Evolutionary conservation across 2,888 invertebrate species (phyloP), one percentile per base, ranked within the genome.

Genomic region (Onchidella celtica): DNA sequence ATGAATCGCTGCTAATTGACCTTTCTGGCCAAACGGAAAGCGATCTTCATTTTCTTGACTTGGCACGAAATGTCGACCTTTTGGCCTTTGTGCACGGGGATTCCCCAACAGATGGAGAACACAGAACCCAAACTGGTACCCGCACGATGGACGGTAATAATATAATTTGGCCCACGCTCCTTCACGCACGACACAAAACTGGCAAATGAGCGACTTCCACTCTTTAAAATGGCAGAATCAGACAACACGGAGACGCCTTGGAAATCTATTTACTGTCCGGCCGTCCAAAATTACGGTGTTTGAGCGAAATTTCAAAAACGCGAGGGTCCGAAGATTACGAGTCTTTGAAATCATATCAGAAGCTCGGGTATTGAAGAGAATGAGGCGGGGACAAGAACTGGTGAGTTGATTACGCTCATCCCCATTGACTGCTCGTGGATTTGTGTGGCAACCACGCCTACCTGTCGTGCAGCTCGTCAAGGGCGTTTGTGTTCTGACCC

Each of bases 1-100:
- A 3, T 77, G 77, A 77, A 77, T 77, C 57, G 27, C 29, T 24
- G 21, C 57, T 77, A 77, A 77, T 77, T 77, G 77, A 77, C 77
- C 77, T 77, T 77, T 77, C 68, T 69, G 11, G 36, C 27, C 27
- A 6, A 40, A 17, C 17, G 74, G 40, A 74, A 74, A 74, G 27
- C 21, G 63, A 63, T 40, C 63, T 38, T 47, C 63, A 63, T 63
- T 73, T 63, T 38, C 40, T 21, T 55, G 57, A 32, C 2, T 36
- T 24, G 17, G n/a, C 34, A 72, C 27, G n/a, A 72, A 47, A 47
- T 47, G 32, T 34, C 72, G 57, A 27, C 59, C 59, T 34, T 59
- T 72, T n/a, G 57, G 27, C 69, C 27, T 47, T 69, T 72, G 72
- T 34, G 9, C n/a, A 24, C 9, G 17, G 21, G 6, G 59, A 47